phyloP scores from a whole-genome alignment of 2,113 vertebrate genomes.

The Rhinichthys klamathensis region DNA sequence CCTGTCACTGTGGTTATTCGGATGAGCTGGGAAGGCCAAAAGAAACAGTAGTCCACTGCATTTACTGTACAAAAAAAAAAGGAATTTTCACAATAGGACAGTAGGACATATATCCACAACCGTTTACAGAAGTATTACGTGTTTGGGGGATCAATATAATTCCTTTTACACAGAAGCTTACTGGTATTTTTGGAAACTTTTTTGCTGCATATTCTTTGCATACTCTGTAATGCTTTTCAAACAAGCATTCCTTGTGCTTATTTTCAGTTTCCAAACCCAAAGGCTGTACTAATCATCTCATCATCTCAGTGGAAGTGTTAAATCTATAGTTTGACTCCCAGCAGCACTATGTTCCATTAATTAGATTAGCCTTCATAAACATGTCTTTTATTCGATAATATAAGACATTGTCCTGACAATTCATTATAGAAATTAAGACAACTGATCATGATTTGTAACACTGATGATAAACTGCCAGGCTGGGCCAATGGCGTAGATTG shows the following conservation, averaged over 20 bases:
- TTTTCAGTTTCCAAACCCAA: not conserved
- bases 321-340: not conserved
- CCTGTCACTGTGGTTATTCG: not conserved
- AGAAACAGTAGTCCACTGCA: not conserved
- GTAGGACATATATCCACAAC: no score
- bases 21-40: not conserved
- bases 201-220: not conserved
- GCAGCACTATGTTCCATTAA: slow-evolving; percentile 45
- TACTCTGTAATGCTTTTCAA: not conserved
- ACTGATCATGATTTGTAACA: slow-evolving; percentile 26
- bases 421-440: slow-evolving; percentile 50
- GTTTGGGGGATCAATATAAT: not conserved
- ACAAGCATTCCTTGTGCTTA: not conserved
- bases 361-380: slow-evolving; percentile 57
- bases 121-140: not conserved
- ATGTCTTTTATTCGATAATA: slow-evolving; percentile 36
- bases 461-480: not conserved
- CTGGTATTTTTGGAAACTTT: not conserved
- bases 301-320: not conserved
- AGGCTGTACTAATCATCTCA: slow-evolving; percentile 7
- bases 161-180: not conserved
- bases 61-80: not conserved
- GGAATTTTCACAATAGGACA: not conserved
- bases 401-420: slow-evolving; percentile 18
- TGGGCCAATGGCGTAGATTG: not conserved